phyloP scores from a whole-genome alignment of 35 echinoderm and acorn worm species.

The Apostichopus californicus region DNA sequence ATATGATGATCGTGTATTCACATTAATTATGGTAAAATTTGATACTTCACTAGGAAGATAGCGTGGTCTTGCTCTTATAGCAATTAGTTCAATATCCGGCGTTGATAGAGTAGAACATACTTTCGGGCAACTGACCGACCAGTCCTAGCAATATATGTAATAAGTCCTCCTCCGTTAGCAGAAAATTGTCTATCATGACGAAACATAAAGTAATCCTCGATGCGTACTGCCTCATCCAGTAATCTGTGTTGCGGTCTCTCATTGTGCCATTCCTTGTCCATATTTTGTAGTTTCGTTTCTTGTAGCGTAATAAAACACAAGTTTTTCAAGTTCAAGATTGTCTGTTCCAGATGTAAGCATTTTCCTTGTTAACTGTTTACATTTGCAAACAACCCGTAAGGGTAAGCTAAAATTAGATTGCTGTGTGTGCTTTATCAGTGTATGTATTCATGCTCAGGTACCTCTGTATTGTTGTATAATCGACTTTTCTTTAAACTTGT shows the following conservation, averaged over 20 bases:
- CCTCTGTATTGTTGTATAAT: background rate
- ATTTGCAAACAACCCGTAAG: background rate
- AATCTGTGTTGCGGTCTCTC: slow-evolving; percentile 28
- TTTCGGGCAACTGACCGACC: background rate
- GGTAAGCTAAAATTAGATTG: background rate
- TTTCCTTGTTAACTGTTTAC: background rate
- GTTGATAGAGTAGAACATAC: slow-evolving; percentile 39
- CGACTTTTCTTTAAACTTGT: background rate
- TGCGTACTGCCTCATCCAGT: background rate
- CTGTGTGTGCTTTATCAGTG: background rate
- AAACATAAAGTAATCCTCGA: slow-evolving; percentile 29
- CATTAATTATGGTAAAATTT: background rate
- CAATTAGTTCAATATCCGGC: slow-evolving; percentile 30
- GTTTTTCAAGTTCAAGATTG: too few relatives aligned
- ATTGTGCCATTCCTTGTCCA: slow-evolving; percentile 22
- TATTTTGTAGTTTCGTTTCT: slow-evolving; percentile 21
- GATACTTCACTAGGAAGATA: background rate
- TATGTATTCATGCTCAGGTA: background rate
- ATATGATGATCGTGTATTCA: background rate
- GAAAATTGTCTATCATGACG: background rate
- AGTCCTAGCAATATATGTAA: slow-evolving; percentile 28
- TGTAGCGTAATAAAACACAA: background rate
- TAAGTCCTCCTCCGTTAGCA: slow-evolving; percentile 20
- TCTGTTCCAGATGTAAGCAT: too few relatives aligned
- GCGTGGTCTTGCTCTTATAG: background rate